Evolutionary conservation across 2,888 invertebrate species (phyloP), one percentile per base, ranked within the genome.

Genomic region (Drosophila longiperda): DNA sequence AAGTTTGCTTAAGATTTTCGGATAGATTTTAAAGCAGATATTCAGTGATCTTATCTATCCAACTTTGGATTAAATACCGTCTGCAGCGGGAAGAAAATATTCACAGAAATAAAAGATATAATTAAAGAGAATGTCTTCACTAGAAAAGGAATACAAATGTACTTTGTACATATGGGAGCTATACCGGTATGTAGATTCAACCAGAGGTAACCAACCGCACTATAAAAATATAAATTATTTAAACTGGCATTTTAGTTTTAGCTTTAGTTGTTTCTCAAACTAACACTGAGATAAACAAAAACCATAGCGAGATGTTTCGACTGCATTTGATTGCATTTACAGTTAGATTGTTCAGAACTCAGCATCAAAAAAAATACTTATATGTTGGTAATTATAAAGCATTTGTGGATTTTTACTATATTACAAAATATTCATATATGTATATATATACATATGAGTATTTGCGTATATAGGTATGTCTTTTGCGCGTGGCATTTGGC

Each of bases 361-460:
- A 66, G 67, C 36, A 40, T 23, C 7, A 36, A 38, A 49, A 34
- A 11, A 32, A 34, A 29, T 45, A 40, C 36, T 7, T 45, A 36
- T 26, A 40, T 50, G 36, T 50, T 68, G 48, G 69, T 78, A 78
- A 85, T 82, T 87, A 80, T 66, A 68, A 74, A 68, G 79, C 78
- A 80, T 87, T 84, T 84, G 80, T 84, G 80, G 87, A 87, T 86
- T 88, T 87, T 83, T 82, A 85, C 81, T 81, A 85, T 89, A 87
- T 87, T 82, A 82, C 76, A 80, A 82, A 89, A 83, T 75, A 75
- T 78, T 81, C 26, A 38, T 57, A 49, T 45, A 53, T 20, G 17
- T 45, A 42, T 38, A 59, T 53, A 62, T 50, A 40, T 6, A 20
- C n/a, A 52, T 3, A 52, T 42, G 45, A 36, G 9, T 11, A 68